Evolutionary conservation across 2,888 invertebrate genomes (phyloP), one percentile per base, ranked within the genome.

Genomic region (Scaptomyza tumidula): DNA sequence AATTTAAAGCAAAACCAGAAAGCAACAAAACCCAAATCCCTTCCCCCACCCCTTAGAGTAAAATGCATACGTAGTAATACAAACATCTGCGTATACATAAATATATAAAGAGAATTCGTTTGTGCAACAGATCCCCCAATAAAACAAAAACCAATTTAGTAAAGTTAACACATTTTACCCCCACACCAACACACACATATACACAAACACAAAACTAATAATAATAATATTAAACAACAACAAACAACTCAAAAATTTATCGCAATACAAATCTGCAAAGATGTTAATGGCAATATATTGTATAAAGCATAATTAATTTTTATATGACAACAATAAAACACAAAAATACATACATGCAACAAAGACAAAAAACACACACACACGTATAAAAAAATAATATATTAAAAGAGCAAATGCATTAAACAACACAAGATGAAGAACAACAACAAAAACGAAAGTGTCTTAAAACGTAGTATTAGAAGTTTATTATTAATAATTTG

Each of bases 391-490:
- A 61, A 62, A 35, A 61, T 33, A 46, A 63, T 44, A 68, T 74
- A 73, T 68, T 69, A 74, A 72, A 87, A 83, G 81, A 71, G 67
- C 72, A 74, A 77, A 73, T 74, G 75, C 70, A 69, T 72, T 65
- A 69, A 75, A 77, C 87, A 86, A 82, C 75, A 80, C 82, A 82
- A 75, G 75, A 88, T 76, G 78, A 79, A 77, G 71, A 84, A 86
- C 67, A 78, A 82, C 81, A 78, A 81, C 75, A 78, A 83, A 88
- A 90, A 89, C 90, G 84, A 90, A 90, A 90, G 90, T 90, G 90
- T 90, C 90, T 90, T 90, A 90, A 90, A 90, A 88, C 85, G 82
- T 90, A 90, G 90, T 87, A 89, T 90, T 90, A 90, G 89, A 86
- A 86, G 85, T 89, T 89, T 80, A 86, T 81, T 80, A 86, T 83